Evolutionary conservation across 1,140 invertebrate genomes (phyloP).

Genomic region (Pollicipes pollicipes): DNA sequence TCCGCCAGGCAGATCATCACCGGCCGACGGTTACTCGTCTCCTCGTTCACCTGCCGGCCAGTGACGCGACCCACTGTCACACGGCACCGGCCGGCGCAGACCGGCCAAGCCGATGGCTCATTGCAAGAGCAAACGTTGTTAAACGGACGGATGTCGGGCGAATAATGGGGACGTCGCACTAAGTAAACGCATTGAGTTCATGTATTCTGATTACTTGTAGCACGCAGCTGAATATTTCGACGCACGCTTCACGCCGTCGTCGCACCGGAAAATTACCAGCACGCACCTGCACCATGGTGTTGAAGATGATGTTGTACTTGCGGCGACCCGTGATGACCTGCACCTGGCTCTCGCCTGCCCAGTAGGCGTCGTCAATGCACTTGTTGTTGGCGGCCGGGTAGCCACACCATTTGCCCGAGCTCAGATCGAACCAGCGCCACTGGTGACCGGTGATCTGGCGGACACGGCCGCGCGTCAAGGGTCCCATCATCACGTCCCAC

Average conservation of each 20-base stretch:
- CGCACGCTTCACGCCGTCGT: no score
- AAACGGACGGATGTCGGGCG: no score
- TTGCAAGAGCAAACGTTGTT: no score
- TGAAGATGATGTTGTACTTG: constrained; percentile 60
- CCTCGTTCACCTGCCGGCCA: constrained; percentile 47
- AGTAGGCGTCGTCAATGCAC: constrained; percentile 65
- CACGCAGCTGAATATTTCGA: no score
- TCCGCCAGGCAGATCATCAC: constrained; percentile 51
- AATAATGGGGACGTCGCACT: no score
- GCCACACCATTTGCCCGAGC: constrained; percentile 57
- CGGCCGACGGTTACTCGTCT: constrained; percentile 61
- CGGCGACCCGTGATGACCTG: constrained; percentile 53
- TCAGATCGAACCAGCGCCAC: constrained; percentile 78
- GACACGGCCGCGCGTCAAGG: background rate
- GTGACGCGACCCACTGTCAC: no score
- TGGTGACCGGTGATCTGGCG: constrained; percentile 31
- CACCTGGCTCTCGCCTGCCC: constrained; percentile 49
- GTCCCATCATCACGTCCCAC: no score
- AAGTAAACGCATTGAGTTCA: no score
- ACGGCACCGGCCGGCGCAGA: no score
- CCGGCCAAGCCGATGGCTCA: no score
- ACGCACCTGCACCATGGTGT: constrained; percentile 59
- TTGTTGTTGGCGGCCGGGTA: constrained; percentile 58
- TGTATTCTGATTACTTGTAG: no score
- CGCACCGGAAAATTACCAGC: no score